Conservation (phyloP, 1,140 invertebrate genomes). For the Probaryconus sp. region DNA sequence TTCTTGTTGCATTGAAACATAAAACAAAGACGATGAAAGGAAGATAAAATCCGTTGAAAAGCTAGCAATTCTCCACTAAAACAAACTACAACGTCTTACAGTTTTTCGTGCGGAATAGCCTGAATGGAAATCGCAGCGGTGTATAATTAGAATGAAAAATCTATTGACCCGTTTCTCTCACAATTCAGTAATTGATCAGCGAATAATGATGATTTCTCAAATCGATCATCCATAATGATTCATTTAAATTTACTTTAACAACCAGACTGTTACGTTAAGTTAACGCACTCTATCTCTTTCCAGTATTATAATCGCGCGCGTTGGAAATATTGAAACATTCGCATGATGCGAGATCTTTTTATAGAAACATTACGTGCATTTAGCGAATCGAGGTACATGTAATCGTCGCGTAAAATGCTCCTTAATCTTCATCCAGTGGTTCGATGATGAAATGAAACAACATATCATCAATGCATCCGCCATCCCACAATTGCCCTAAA, state of each 20-base stretch:
- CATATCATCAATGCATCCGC: too few species aligned
- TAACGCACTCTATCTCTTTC: background rate
- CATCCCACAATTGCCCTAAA: too few species aligned
- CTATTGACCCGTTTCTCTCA: too few species aligned
- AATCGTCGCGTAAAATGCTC: slow-evolving; percentile 18
- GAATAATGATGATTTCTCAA: slow-evolving; percentile 7
- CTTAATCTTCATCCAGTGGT: too few species aligned
- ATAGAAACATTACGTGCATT: slow-evolving; percentile 48
- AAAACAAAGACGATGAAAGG: too few species aligned
- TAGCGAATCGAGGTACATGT: slow-evolving; percentile 9
- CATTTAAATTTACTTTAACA: slow-evolving; percentile 6
- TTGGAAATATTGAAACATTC: slow-evolving; percentile 39
- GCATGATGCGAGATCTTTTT: slow-evolving; percentile 58
- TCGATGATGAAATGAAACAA: slow-evolving; percentile 9
- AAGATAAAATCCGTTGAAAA: too few species aligned
- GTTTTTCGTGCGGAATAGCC: too few species aligned
- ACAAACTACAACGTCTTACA: too few species aligned
- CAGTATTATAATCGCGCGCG: slow-evolving; percentile 14
- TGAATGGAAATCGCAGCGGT: too few species aligned
- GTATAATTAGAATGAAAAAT: slow-evolving; percentile 6
- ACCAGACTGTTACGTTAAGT: background rate
- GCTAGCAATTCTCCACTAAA: too few species aligned
- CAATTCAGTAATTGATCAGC: too few species aligned
- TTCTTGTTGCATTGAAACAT: too few species aligned
- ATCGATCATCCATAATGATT: slow-evolving; percentile 28